These are phyloP conservation scores for Oreochromis tanganicae DNA, from an alignment of 2,113 vertebrate species.

Conservation along the genomic window DNA sequence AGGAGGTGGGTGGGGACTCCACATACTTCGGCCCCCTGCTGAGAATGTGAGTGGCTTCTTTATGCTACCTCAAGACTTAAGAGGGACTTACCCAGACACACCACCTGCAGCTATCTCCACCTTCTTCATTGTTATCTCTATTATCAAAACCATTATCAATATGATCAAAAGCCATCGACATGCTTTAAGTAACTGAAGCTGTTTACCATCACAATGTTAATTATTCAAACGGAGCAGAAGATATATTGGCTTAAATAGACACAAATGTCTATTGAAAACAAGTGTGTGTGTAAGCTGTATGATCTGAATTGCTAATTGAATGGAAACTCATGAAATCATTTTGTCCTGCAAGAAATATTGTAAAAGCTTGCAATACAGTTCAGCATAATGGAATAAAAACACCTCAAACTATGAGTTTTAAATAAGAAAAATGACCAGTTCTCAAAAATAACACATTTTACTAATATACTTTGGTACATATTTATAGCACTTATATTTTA, in stretches of 20 bases:
- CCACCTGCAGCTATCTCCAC: neutral
- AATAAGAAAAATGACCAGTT: neutral
- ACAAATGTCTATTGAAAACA: neutral
- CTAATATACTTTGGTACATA: neutral
- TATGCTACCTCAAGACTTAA: neutral
- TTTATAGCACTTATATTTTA: neutral
- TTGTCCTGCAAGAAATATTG: neutral
- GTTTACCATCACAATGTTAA: neutral
- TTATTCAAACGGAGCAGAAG: neutral
- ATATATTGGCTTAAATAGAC: neutral
- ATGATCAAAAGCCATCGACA: neutral
- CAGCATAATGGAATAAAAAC: neutral
- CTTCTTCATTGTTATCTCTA: neutral
- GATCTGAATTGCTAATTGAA: neutral
- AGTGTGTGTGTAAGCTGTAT: neutral
- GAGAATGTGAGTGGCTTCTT: constrained; percentile 4
- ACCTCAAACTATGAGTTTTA: neutral
- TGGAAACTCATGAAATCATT: neutral
- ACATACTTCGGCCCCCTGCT: constrained; percentile 11
- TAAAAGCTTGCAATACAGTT: neutral
- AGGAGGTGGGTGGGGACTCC: constrained; percentile 57
- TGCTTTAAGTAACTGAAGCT: neutral
- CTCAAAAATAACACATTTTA: neutral
- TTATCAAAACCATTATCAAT: neutral
- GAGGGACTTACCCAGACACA: constrained; percentile 41